Base-by-base conservation (phyloP, 2,113 vertebrate species). In the Abramis brama region DNA sequence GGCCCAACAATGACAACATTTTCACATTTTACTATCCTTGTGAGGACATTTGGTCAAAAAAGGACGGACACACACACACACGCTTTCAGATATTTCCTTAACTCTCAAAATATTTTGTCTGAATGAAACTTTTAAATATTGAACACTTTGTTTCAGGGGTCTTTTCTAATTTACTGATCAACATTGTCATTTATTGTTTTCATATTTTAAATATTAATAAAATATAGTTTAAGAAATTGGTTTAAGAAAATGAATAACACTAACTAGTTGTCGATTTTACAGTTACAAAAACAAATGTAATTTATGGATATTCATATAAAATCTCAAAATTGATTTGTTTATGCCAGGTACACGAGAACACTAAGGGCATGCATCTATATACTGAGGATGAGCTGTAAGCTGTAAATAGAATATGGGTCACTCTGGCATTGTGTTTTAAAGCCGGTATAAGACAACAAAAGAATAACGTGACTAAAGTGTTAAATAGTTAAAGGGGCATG, bases 401-500 rank as follows among this genome's bases (percentile, higher is more conserved):
- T 85, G 43, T 78, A 87, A 86, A 86, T 64, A 80, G 23, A 82
- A 91, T 93, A 83, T 90, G 90, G 89, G 88, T 90, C 92, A 93
- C 75, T 33, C 17, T 80, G 83, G 85, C 36, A 43, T 85, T 75
- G 73, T 75, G 30, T 45, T 86, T 84, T 85, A 85, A 88, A 76
- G 79, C 50, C 86, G 79, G 89, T 86, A 88, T 25, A 66, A 82
- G 87, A 87, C 39, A 1, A 71, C 86, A 89, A 19, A 79, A 43
- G 39, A 71, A 88, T 91, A 91, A 93, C 75, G 85, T 92, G 91
- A 93, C 83, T 88, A 79, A 70, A 84, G 64, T 78, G 57, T 83
- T 94, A 86, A 92, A 94, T 93, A 86, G 89, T 94, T 93, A 88
- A 94, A 36, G 8, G 60, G 83, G 66, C 85, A 80, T 73, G 93